Evolutionary conservation across 2,888 invertebrate species (phyloP), one percentile per base, ranked within the genome.

Genomic region (Cephus pygmeus): DNA sequence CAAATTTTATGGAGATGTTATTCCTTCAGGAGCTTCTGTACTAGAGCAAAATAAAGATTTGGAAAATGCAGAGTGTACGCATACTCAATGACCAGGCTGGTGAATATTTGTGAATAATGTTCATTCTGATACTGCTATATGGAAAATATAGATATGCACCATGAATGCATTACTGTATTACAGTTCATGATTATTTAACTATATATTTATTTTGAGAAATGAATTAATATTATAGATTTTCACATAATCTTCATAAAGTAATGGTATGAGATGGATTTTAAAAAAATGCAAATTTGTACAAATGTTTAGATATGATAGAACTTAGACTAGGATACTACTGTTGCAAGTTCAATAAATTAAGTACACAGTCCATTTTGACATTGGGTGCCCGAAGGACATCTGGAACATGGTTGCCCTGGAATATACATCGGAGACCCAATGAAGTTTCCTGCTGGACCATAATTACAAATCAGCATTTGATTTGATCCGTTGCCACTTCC

Each of bases 381-480:
- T 33, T 12, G 4, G 33, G 31, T 71, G 15, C 31, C 12, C 1
- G 31, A 33, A 23, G 71, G 71, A 71, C 71, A 71, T 33, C 34
- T 71, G 71, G 71, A 71, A 34, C 71, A 71, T 2, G 71, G 71
- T 23, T 31, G 15, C 23, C 71, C 71, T 68, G 75, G 78, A 12
- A 83, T 79, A 83, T 92, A 92, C 76, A 92, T 80, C 4, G 87
- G 85, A 30, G 84, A 77, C 6, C 86, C 87, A 0, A 86, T 74
- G n/a, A 83, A 76, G 81, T 92, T 92, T 34, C 92, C 92, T 12
- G 85, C 83, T 15, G 92, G 91, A 34, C 91, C 92, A 77, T 92
- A 92, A 82, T 92, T 92, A 83, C 92, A 92, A 34, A 92, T 88
- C 80, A 92, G 85, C 15, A 71, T 31, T 9, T 71, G 71, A 31